Evolutionary conservation across 2,888 invertebrate genomes (phyloP).

Genomic region (Chydorus sphaericus): DNA sequence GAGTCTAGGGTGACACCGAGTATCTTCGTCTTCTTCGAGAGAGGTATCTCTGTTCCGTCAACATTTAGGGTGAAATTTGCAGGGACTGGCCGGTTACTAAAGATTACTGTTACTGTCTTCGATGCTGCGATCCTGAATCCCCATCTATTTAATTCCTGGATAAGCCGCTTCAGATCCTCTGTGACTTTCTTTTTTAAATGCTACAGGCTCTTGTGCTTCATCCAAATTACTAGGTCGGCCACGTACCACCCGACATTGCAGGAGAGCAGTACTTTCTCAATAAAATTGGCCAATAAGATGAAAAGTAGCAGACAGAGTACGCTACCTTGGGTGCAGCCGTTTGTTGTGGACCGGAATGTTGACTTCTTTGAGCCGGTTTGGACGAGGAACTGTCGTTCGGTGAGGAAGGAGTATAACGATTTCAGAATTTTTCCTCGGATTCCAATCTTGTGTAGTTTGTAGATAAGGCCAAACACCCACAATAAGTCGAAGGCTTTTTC

Average conservation of each 20-base stretch:
- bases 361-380: not conserved
- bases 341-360: not conserved
- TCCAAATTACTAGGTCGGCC: not conserved
- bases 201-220: not conserved
- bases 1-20: not conserved
- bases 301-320: not conserved
- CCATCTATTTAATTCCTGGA: not conserved
- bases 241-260: not conserved
- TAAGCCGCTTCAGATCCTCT: not conserved
- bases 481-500: constrained; percentile 1
- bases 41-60: not conserved
- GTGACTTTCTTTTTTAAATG: not conserved
- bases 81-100: not conserved
- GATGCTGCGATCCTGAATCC: not conserved
- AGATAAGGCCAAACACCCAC: not conserved
- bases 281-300: not conserved
- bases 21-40: not conserved
- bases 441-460: not conserved
- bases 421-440: not conserved
- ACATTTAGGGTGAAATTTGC: not conserved
- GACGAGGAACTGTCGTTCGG: not conserved
- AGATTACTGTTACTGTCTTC: not conserved
- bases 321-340: not conserved
- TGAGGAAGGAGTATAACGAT: not conserved
- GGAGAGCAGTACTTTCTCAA: not conserved